phyloP scores from a whole-genome alignment of 2,888 invertebrate species.

The Synergus japonicus region DNA sequence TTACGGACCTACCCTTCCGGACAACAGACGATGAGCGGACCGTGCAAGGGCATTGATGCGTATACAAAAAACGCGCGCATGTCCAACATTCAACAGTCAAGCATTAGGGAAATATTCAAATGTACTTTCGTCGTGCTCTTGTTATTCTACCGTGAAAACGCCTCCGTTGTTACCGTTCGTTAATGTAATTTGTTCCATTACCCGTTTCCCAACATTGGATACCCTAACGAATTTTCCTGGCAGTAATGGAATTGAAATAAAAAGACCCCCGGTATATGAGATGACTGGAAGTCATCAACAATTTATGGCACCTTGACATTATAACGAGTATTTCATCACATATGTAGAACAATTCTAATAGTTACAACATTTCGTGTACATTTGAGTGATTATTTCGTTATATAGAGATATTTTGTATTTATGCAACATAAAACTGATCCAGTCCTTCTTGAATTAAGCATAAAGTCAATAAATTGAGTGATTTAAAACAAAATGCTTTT shows the following conservation, averaged over 20 bases:
- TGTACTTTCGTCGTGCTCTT: conserved; percentile 69
- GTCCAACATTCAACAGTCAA: conserved; percentile 61
- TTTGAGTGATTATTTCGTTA: not conserved
- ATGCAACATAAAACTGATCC: too few relatives aligned
- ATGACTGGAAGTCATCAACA: not conserved
- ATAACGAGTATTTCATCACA: not conserved
- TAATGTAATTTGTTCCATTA: conserved; percentile 74
- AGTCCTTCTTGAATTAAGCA: not conserved
- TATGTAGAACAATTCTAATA: not conserved
- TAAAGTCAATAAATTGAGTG: conserved; percentile 16
- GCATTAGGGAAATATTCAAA: conserved; percentile 69
- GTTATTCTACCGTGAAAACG: conserved; percentile 77
- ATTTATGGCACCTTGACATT: not conserved
- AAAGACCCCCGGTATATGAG: not conserved
- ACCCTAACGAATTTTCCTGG: not conserved
- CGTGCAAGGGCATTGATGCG: conserved; percentile 70
- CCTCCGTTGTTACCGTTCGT: conserved; percentile 72
- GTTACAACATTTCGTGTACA: not conserved
- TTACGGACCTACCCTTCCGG: conserved; percentile 41
- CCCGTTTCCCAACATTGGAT: conserved; percentile 64
- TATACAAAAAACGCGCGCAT: conserved; percentile 71
- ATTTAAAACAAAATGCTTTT: conserved; percentile 1
- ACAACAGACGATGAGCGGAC: conserved; percentile 61
- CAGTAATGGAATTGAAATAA: not conserved
- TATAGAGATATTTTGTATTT: not conserved